phyloP scores from a whole-genome alignment of 64 coral and sea anemone species.

The Hydrozoanthus tunicans region DNA sequence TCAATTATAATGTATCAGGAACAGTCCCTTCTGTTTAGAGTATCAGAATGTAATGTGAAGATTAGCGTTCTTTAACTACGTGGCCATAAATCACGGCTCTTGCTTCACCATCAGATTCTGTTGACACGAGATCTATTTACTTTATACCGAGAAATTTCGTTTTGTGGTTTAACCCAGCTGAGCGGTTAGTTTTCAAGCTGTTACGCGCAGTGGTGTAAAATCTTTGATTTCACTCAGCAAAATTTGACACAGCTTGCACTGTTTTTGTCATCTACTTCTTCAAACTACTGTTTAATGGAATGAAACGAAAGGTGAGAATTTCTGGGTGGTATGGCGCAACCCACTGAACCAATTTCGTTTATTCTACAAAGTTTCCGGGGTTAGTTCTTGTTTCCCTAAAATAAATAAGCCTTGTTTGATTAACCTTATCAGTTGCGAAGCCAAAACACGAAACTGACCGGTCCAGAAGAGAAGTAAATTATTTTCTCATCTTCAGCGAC shows the following conservation, averaged over 20 bases:
- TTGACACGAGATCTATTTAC: background rate
- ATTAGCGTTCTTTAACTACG: conserved; percentile 21
- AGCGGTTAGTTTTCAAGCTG: conserved; percentile 11
- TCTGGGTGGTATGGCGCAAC: background rate
- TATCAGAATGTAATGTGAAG: background rate
- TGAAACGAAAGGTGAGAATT: background rate
- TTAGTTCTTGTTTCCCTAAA: background rate
- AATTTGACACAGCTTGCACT: background rate
- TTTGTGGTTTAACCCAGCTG: background rate
- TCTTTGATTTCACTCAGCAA: background rate
- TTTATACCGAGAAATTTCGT: background rate
- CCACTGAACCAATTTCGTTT: background rate
- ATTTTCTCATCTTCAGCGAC: conserved; percentile 20
- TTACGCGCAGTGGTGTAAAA: background rate
- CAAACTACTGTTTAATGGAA: background rate
- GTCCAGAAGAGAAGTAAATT: conserved; percentile 39
- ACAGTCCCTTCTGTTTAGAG: conserved; percentile 1
- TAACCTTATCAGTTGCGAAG: conserved; percentile 43
- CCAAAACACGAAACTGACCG: conserved; percentile 4
- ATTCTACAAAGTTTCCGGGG: background rate
- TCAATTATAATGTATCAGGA: background rate
- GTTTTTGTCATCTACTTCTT: background rate
- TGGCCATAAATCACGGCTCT: conserved; percentile 16
- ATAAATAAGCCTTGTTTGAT: conserved; percentile 46
- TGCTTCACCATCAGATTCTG: background rate